A percentile compares a stretch with the other conserved stretches of the same genome.
Conservation (phyloP, 2,797 vertebrate genomes). For the Enteromius radiatus region DNA sequence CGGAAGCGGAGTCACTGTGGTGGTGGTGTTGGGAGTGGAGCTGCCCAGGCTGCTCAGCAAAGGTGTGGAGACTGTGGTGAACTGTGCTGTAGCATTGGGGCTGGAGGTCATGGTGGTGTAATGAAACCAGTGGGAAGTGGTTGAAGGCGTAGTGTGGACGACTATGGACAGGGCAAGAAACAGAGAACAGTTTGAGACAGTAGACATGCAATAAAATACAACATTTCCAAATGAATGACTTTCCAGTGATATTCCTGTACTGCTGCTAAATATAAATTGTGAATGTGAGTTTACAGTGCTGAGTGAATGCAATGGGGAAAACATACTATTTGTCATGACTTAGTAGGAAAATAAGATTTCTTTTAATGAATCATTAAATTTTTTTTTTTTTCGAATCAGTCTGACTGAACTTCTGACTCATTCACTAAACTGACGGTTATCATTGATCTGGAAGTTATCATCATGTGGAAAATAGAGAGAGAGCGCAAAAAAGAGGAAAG, state of each 20-base stretch:
- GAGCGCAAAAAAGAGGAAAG: neutral
- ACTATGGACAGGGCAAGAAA: slow-evolving; percentile 35
- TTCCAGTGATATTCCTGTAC: neutral
- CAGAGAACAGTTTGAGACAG: neutral
- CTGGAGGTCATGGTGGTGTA: slow-evolving; percentile 63
- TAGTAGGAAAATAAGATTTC: no score
- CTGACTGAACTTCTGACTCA: neutral
- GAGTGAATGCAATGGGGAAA: neutral
- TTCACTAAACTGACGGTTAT: neutral
- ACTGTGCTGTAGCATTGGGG: slow-evolving; percentile 65
- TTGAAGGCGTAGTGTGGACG: slow-evolving; percentile 24
- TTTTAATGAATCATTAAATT: neutral
- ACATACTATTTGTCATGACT: neutral
- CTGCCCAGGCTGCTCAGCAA: slow-evolving; percentile 60
- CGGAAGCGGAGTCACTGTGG: slow-evolving; percentile 76
- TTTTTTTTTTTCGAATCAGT: slow-evolving; percentile 11
- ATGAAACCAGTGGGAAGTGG: slow-evolving; percentile 22
- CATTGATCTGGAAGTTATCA: neutral
- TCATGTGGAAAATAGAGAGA: neutral
- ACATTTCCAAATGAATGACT: neutral
- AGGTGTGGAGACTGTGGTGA: slow-evolving; percentile 66
- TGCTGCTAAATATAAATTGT: neutral
- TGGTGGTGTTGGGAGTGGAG: slow-evolving; percentile 74
- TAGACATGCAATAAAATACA: neutral
- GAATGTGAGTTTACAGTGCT: neutral